Evolutionary conservation across 1,140 invertebrate species (phyloP).

Genomic region (Drosophila pachea): DNA sequence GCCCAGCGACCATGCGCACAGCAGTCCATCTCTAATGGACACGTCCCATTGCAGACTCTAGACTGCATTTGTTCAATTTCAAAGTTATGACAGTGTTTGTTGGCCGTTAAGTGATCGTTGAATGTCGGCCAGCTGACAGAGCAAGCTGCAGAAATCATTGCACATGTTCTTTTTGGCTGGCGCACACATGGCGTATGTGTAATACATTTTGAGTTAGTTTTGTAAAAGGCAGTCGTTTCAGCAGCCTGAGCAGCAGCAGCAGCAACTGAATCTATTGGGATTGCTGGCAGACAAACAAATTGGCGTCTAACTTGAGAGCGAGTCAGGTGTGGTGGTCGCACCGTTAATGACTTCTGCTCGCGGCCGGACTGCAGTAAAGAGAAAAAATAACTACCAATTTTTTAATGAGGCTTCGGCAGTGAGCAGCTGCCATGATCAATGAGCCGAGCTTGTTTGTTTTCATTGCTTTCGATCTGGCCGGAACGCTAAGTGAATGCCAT

Average conservation of each 20-base stretch:
- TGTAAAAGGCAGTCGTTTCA: slow-evolving; percentile 15
- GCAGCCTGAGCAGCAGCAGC: slow-evolving; percentile 5
- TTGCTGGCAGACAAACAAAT: slow-evolving; percentile 33
- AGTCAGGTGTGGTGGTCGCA: slow-evolving; percentile 57
- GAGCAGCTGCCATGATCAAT: slow-evolving; percentile 20
- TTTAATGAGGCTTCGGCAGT: slow-evolving; percentile 52
- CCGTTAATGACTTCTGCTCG: slow-evolving; percentile 69
- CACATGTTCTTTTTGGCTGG: slow-evolving; percentile 31
- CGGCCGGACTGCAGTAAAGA: slow-evolving; percentile 31
- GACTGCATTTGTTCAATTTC: slow-evolving; percentile 16
- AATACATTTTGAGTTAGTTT: slow-evolving; percentile 45
- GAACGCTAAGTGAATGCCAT: slow-evolving; percentile 43
- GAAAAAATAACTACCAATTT: slow-evolving; percentile 28
- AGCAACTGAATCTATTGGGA: slow-evolving; percentile 47
- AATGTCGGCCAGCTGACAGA: slow-evolving; percentile 42
- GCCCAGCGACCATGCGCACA: too few species aligned
- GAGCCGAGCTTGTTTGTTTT: slow-evolving; percentile 16
- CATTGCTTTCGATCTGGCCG: slow-evolving; percentile 24
- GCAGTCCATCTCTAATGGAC: slow-evolving; percentile 8
- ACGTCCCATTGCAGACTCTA: slow-evolving; percentile 1
- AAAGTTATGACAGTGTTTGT: slow-evolving; percentile 32
- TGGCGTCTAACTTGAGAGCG: slow-evolving; percentile 37
- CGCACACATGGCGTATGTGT: slow-evolving; percentile 48
- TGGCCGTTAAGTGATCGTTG: slow-evolving; percentile 12
- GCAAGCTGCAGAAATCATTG: slow-evolving; percentile 41